Percentiles rank a stretch among this genome's conserved stretches.
phyloP scores from a whole-genome alignment of 2,797 vertebrate genomes.

The Muscicapa striata region DNA sequence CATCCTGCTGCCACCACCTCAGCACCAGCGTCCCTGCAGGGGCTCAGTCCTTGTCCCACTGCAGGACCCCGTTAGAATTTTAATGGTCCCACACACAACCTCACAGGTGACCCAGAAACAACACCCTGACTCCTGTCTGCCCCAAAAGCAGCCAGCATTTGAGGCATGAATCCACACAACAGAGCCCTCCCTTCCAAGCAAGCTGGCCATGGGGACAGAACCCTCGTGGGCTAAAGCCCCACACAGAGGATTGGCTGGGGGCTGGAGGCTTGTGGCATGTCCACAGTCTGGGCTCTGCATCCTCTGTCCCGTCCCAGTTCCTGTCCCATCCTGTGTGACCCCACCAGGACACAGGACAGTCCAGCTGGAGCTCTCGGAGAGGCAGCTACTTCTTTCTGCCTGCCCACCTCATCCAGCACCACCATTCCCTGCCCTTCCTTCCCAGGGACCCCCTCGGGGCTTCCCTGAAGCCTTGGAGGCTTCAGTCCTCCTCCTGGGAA shows the following conservation, averaged over 20 bases:
- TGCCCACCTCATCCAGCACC: neutral
- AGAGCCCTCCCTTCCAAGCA: neutral
- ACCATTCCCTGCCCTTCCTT: neutral
- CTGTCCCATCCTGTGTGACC: neutral
- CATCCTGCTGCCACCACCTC: neutral
- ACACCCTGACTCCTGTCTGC: neutral
- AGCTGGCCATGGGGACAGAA: rapidly evolving
- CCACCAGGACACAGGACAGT: rapidly evolving
- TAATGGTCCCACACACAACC: rapidly evolving
- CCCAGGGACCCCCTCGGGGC: rapidly evolving
- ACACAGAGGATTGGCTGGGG: rapidly evolving
- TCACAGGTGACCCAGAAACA: neutral
- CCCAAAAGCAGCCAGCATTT: neutral
- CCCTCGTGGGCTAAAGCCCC: rapidly evolving
- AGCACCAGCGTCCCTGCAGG: neutral
- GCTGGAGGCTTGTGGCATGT: rapidly evolving
- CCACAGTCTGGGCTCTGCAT: neutral
- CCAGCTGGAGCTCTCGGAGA: neutral
- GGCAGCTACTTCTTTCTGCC: neutral
- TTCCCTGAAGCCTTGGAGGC: neutral
- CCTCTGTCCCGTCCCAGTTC: neutral
- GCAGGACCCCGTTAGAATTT: rapidly evolving
- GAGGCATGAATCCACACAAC: rapidly evolving
- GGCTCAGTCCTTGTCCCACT: rapidly evolving
- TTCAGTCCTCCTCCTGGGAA: neutral